Evolutionary conservation across 2,888 invertebrate species (phyloP).

Genomic region (Magallana nippona): DNA sequence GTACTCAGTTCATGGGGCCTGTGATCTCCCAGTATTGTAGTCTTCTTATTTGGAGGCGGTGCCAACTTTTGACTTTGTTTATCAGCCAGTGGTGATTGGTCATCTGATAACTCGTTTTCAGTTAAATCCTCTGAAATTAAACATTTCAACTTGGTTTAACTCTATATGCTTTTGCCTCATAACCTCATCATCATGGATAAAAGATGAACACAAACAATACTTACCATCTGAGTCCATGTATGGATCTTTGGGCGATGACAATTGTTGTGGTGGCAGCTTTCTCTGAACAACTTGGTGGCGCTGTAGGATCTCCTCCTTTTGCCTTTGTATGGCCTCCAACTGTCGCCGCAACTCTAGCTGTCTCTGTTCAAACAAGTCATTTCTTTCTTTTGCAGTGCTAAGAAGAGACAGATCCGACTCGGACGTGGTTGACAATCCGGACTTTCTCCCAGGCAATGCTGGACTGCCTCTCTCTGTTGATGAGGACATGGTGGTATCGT

Average conservation of each 20-base stretch:
- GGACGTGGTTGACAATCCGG: conserved; percentile 8
- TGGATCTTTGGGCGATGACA: conserved; percentile 29
- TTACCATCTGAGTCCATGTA: conserved; percentile 40
- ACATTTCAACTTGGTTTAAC: background rate
- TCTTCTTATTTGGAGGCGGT: conserved; percentile 6
- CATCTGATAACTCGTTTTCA: background rate
- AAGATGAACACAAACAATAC: background rate
- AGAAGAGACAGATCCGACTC: conserved; percentile 42
- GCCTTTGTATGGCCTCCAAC: conserved; percentile 68
- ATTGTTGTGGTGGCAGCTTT: conserved; percentile 51
- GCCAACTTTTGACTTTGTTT: background rate
- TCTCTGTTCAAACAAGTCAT: conserved; percentile 57
- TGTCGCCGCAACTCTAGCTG: conserved; percentile 65
- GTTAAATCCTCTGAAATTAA: background rate
- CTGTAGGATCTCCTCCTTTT: conserved; percentile 69
- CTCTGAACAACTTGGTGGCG: conserved; percentile 62
- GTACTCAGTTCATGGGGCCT: conserved; percentile 52
- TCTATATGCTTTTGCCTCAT: too few species aligned
- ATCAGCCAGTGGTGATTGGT: conserved; percentile 14
- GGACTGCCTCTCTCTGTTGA: conserved; percentile 68
- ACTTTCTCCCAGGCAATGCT: conserved; percentile 51
- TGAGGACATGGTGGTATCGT: conserved; percentile 63
- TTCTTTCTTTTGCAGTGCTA: conserved; percentile 43
- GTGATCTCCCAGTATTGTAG: conserved; percentile 41
- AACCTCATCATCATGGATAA: too few species aligned